phyloP scores from a whole-genome alignment of 2,113 vertebrate genomes.

The Cyrtonyx montezumae region DNA sequence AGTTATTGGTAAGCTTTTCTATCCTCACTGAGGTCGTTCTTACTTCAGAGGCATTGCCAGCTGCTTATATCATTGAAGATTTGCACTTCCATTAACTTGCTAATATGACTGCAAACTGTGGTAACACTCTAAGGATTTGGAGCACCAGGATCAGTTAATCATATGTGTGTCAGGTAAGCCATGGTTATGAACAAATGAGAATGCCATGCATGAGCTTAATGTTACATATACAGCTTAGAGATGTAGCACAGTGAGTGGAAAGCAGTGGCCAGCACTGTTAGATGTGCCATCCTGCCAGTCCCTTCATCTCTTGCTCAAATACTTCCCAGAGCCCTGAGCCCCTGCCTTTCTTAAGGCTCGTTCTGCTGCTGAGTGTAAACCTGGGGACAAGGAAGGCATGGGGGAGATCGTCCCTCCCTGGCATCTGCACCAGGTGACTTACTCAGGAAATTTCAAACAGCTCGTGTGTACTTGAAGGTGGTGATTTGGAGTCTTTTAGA shows the following conservation, averaged over 20 bases:
- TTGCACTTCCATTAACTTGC: neutral
- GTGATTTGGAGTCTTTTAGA: neutral
- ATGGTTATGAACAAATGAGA: neutral
- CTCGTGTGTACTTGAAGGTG: neutral
- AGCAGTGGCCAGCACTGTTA: too few relatives aligned
- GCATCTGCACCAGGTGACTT: neutral
- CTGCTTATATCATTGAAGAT: neutral
- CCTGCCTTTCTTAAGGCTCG: fast-evolving
- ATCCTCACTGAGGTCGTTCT: neutral
- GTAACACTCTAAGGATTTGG: neutral
- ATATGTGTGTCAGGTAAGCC: too few relatives aligned
- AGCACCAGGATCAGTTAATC: too few relatives aligned
- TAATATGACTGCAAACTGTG: fast-evolving
- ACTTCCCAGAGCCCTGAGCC: fast-evolving
- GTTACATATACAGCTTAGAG: neutral
- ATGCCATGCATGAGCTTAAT: neutral
- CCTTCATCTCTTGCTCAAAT: neutral
- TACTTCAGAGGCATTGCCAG: fast-evolving
- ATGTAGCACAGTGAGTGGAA: neutral
- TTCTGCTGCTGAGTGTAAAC: neutral
- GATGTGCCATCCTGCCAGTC: fast-evolving
- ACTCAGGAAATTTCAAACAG: neutral
- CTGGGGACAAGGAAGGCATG: neutral
- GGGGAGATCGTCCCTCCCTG: neutral
- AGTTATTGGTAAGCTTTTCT: fast-evolving